phyloP scores from a whole-genome alignment of 2,797 vertebrate genomes.

The Hemitrygon akajei region DNA sequence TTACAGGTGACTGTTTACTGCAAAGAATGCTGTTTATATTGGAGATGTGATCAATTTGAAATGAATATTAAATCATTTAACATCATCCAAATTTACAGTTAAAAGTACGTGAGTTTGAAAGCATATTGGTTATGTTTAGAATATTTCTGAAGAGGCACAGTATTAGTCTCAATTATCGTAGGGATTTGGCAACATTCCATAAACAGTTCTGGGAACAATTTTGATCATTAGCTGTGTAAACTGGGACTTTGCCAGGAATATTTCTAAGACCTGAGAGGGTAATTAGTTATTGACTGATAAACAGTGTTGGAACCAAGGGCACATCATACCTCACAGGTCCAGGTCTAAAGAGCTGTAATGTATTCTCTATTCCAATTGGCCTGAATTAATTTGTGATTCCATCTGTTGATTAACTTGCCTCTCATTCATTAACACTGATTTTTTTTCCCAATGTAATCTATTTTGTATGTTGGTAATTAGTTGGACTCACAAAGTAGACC shows the following conservation, averaged over 20 bases:
- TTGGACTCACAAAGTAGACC: not conserved
- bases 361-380: conserved; percentile 18
- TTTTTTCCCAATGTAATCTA: not conserved
- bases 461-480: not conserved
- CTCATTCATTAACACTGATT: not conserved
- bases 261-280: conserved; percentile 55
- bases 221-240: conserved; percentile 57
- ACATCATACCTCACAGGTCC: conserved; percentile 52
- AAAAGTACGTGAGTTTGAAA: conserved; percentile 31
- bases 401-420: conserved; percentile 15
- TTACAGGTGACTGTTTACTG: not conserved
- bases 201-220: conserved; percentile 59
- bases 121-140: conserved; percentile 57
- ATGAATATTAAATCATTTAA: conserved; percentile 20
- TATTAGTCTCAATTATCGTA: conserved; percentile 72
- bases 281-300: conserved; percentile 59
- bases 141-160: conserved; percentile 67
- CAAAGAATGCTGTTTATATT: not conserved
- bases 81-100: conserved; percentile 11
- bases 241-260: conserved; percentile 59
- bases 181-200: conserved; percentile 58
- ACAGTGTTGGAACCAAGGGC: conserved; percentile 53
- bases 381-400: not conserved
- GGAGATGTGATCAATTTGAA: conserved; percentile 23
- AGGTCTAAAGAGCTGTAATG: conserved; percentile 5